Evolutionary conservation across 2,888 invertebrate genomes (phyloP).

Genomic region (Linnaemya tessellans): DNA sequence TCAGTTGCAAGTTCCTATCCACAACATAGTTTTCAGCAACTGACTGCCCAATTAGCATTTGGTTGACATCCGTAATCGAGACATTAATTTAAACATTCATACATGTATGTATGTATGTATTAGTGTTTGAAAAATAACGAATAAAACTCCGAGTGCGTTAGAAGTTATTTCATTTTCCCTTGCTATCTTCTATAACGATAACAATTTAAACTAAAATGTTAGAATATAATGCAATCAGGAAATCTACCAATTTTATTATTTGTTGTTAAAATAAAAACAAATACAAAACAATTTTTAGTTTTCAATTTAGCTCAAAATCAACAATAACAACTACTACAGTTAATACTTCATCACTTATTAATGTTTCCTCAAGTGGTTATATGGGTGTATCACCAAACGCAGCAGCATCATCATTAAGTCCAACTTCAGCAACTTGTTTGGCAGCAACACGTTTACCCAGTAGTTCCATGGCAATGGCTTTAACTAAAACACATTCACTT

Average conservation of each 20-base stretch:
- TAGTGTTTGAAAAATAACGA: background rate
- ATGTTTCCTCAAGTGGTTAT: constrained; percentile 49
- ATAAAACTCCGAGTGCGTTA: constrained; percentile 24
- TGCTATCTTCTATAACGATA: background rate
- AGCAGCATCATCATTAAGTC: constrained; percentile 57
- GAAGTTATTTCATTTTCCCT: constrained; percentile 21
- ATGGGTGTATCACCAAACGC: constrained; percentile 70
- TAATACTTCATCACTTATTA: constrained; percentile 42
- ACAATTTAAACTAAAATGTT: background rate
- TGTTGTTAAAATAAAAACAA: constrained; percentile 50
- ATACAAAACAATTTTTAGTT: constrained; percentile 66
- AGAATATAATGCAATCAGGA: background rate
- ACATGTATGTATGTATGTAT: background rate
- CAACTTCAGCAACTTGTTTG: constrained; percentile 59
- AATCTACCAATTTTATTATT: background rate
- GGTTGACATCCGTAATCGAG: too few relatives aligned
- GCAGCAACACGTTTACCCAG: constrained; percentile 69
- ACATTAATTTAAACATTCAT: background rate
- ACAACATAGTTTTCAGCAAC: too few relatives aligned
- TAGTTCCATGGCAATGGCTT: constrained; percentile 72
- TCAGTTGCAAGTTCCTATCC: too few relatives aligned
- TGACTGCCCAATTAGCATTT: too few relatives aligned
- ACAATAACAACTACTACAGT: constrained; percentile 36
- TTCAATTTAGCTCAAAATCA: constrained; percentile 65
- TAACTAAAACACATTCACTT: constrained; percentile 61